Base-by-base conservation (phyloP, 1,140 invertebrate species). In the Drosophila sucinea region DNA sequence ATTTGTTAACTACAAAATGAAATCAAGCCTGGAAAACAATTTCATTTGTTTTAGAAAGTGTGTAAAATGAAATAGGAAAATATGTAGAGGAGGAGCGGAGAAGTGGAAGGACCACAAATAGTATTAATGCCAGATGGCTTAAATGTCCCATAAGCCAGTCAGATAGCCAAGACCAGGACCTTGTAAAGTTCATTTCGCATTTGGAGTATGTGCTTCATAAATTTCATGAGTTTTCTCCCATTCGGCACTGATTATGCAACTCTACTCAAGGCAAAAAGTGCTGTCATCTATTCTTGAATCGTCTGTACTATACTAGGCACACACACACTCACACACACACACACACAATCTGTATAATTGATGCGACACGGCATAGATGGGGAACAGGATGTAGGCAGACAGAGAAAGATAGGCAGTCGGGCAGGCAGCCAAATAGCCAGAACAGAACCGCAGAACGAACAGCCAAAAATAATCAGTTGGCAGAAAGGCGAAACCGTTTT, bases 1-100 rank as follows among this genome's bases (percentile, higher is more conserved):
- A 85, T 85, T 81, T 86, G 68, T 86, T 86, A 86, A 79, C 82
- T 75, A 72, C 78, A 78, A 85, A 67, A 85, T 85, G 68, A 81
- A 86, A 86, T 86, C 70, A 86, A 81, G 78, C 78, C 65, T 66
- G 64, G 67, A 78, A 78, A 72, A 66, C 67, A 62, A 76, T 64
- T 76, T 66, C 73, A 75, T 76, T 66, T 75, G 32, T 32, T 51
- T 3, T 47, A 17, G 5, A 47, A 47, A 47, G 44, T 71, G 74
- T 76, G 68, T 76, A 17, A 17, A 17, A 17, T 17, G 17, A 17
- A 17, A 17, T 17, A 17, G 73, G 17, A 38, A 23, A 38, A 40
- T 27, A 58, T 63, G 58, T n/a, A 76, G n/a, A 64, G 69, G 60
- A 75, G 54, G 41, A 30, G 56, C 29, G n/a, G 6, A 33, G 30